These are phyloP conservation scores for Eurytoma adleriae DNA, from an alignment of 2,888 invertebrate species.

Conservation along the genomic window DNA sequence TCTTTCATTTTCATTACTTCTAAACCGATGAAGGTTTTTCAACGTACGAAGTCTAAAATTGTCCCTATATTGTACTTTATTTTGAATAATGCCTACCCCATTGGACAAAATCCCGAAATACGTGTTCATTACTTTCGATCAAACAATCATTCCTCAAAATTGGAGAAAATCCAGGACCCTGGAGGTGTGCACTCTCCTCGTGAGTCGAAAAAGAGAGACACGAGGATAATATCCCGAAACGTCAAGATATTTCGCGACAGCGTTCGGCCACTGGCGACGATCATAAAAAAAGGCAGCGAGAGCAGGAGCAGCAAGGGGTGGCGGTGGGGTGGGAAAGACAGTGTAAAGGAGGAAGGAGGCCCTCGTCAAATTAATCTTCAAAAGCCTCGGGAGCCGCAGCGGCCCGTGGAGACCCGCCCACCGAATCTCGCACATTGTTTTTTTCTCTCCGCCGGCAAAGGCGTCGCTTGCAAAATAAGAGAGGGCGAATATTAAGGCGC, in stretches of 20 bases:
- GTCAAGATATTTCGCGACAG: constrained; percentile 13
- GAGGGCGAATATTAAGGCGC: constrained; percentile 41
- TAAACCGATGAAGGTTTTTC: too few relatives aligned
- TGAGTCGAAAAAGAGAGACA: background rate
- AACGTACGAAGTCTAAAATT: too few relatives aligned
- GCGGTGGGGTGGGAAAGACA: background rate
- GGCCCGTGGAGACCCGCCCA: constrained; percentile 27
- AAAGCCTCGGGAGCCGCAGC: constrained; percentile 11
- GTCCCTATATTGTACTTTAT: too few relatives aligned
- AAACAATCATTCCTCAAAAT: too few relatives aligned
- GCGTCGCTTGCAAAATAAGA: background rate
- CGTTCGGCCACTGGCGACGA: background rate
- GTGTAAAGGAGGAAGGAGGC: background rate
- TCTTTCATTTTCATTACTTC: too few relatives aligned
- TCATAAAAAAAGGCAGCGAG: constrained; percentile 12
- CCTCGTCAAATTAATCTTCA: constrained; percentile 54
- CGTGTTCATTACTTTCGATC: too few relatives aligned
- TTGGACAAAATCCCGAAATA: too few relatives aligned
- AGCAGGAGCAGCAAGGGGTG: background rate
- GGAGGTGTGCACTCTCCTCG: background rate
- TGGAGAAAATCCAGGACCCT: too few relatives aligned
- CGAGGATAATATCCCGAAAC: constrained; percentile 1
- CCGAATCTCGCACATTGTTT: constrained; percentile 33
- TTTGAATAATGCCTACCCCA: too few relatives aligned
- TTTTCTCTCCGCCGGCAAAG: background rate